phyloP scores from a whole-genome alignment of 2,113 vertebrate species.

The Edolisoma coerulescens region DNA sequence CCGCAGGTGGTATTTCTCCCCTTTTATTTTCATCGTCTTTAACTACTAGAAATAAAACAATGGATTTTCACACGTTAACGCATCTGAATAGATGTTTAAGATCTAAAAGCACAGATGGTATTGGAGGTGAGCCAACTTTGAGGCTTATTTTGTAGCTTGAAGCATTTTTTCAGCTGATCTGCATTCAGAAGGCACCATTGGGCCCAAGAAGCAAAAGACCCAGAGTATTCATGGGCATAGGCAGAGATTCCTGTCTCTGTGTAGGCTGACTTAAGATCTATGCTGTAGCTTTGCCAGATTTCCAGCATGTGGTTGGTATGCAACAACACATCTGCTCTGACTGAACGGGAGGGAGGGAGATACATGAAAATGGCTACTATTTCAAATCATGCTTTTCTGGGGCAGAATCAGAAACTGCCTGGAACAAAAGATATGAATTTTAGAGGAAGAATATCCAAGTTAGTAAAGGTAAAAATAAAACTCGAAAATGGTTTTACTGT shows the following conservation, averaged over 20 bases:
- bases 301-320: conserved; percentile 23
- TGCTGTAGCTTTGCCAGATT: conserved; percentile 17
- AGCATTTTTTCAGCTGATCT: conserved; percentile 17
- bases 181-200: background rate
- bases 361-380: background rate
- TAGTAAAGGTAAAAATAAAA: background rate
- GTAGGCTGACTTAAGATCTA: background rate
- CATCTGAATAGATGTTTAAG: conserved; percentile 41
- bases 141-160: conserved; percentile 11
- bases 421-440: background rate
- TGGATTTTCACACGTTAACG: background rate
- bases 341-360: background rate
- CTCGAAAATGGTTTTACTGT: background rate
- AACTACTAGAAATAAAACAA: conserved; percentile 1
- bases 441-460: background rate
- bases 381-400: background rate
- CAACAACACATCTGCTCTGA: background rate
- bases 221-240: background rate
- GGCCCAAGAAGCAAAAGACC: background rate
- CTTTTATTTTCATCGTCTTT: background rate
- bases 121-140: conserved; percentile 23
- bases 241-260: background rate
- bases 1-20: background rate
- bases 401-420: background rate
- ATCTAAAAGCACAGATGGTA: conserved; percentile 50